Conservation (phyloP, 2,113 vertebrate species). For the Ciconia boyciana region DNA sequence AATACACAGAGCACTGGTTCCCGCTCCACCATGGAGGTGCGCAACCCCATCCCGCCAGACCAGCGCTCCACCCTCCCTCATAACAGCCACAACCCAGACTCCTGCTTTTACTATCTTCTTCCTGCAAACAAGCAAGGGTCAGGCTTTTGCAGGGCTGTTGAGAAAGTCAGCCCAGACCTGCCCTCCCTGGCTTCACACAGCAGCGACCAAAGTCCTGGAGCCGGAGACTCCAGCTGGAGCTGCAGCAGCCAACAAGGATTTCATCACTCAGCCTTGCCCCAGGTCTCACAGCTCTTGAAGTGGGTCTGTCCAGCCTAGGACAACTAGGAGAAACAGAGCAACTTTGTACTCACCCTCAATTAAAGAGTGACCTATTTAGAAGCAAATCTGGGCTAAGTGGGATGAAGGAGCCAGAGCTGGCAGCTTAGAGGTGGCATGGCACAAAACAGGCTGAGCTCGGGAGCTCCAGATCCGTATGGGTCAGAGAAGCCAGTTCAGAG, state of each 20-base stretch:
- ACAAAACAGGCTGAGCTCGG: background rate
- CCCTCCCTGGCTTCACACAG: background rate
- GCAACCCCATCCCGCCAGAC: background rate
- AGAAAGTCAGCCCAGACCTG: background rate
- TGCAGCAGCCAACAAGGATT: background rate
- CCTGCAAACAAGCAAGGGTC: background rate
- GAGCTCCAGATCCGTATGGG: background rate
- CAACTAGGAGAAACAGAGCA: constrained; percentile 11
- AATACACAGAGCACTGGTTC: fast-evolving
- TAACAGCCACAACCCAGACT: background rate
- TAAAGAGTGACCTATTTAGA: constrained; percentile 31
- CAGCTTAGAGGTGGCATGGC: background rate
- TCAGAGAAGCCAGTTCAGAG: background rate
- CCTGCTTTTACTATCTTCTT: background rate
- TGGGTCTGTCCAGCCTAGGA: background rate
- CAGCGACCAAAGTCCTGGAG: background rate
- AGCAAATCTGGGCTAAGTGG: constrained; percentile 46
- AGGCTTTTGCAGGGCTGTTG: background rate
- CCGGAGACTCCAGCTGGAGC: background rate
- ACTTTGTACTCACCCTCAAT: constrained; percentile 42
- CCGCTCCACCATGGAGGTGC: fast-evolving
- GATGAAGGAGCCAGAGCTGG: background rate
- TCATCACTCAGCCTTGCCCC: background rate
- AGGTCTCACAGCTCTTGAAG: background rate
- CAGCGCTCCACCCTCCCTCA: fast-evolving